phyloP scores from a whole-genome alignment of 2,888 invertebrate genomes.

The Branchellion lobata region DNA sequence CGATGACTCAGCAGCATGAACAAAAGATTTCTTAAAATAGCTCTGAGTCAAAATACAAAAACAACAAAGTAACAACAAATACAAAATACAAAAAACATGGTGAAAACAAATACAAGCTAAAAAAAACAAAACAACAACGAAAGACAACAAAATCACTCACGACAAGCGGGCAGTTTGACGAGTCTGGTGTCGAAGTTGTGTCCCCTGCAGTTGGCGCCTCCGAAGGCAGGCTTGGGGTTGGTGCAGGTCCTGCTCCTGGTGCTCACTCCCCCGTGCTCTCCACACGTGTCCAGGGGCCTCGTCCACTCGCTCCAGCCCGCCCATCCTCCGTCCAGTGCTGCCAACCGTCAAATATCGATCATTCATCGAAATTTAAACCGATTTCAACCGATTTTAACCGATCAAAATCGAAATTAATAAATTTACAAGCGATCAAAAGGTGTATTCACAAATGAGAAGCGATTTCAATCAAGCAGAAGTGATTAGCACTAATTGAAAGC shows the following conservation, averaged over 20 bases:
- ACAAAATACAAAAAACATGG: too few relatives aligned
- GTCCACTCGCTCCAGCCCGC: slow-evolving; percentile 45
- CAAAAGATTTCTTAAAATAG: neutral
- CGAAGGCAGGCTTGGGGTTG: slow-evolving; percentile 45
- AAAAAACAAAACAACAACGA: too few relatives aligned
- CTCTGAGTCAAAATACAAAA: neutral
- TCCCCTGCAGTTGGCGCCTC: slow-evolving; percentile 44
- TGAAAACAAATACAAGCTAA: too few relatives aligned
- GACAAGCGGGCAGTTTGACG: slow-evolving; percentile 32
- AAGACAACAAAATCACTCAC: slow-evolving; percentile 32
- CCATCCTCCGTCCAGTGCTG: slow-evolving; percentile 47
- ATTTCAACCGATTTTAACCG: too few relatives aligned
- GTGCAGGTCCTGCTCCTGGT: slow-evolving; percentile 27
- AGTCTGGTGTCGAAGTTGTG: slow-evolving; percentile 16
- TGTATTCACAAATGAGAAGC: neutral
- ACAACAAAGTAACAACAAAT: too few relatives aligned
- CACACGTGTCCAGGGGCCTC: slow-evolving; percentile 46
- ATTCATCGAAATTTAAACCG: neutral
- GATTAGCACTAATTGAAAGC: too few relatives aligned
- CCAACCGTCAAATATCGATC: neutral
- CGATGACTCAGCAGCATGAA: neutral
- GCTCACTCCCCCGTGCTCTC: slow-evolving; percentile 40
- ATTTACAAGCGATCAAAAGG: neutral
- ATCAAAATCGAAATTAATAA: too few relatives aligned
- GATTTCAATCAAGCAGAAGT: neutral